Percentiles rank a stretch among this genome's conserved stretches.
These are phyloP conservation scores for Lampris incognitus DNA, from an alignment of 2,113 vertebrate genomes.

Conservation along the genomic window DNA sequence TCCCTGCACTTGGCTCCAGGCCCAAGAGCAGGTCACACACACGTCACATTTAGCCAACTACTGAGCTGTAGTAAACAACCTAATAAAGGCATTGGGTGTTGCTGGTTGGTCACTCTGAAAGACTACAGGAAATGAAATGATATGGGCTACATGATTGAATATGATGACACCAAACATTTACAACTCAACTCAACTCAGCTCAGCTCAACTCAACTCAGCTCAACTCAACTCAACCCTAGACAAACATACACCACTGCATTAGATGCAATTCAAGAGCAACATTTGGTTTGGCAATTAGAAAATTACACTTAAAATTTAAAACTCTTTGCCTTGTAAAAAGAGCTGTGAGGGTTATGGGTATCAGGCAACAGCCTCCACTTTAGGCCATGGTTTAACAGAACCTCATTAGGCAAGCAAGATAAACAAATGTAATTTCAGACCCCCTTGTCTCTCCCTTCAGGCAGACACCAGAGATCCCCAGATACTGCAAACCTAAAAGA, in stretches of 20 bases:
- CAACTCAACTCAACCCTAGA: neutral
- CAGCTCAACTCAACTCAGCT: too few relatives aligned
- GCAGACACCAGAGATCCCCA: too few relatives aligned
- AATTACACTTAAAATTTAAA: too few relatives aligned
- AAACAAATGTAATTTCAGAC: too few relatives aligned
- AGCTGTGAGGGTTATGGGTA: too few relatives aligned
- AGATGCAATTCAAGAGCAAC: slow-evolving; percentile 18
- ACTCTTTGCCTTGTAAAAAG: too few relatives aligned
- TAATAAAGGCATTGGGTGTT: slow-evolving; percentile 4
- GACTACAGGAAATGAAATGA: neutral
- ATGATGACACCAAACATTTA: slow-evolving; percentile 22
- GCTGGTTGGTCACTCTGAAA: slow-evolving; percentile 12
- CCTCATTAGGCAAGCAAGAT: too few relatives aligned
- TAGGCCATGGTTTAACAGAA: too few relatives aligned
- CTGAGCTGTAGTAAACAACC: neutral
- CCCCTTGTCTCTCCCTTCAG: too few relatives aligned
- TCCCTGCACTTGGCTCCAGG: neutral
- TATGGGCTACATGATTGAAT: neutral
- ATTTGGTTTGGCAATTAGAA: too few relatives aligned
- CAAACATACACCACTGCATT: neutral
- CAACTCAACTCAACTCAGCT: neutral
- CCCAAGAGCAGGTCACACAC: neutral
- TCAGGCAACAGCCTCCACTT: too few relatives aligned
- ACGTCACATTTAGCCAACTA: neutral
- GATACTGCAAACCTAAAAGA: too few relatives aligned